Percentiles rank a stretch among this genome's conserved stretches.
These are phyloP conservation scores for Aporophyla nigra DNA, from an alignment of 2,888 invertebrate species.

Conservation along the genomic window DNA sequence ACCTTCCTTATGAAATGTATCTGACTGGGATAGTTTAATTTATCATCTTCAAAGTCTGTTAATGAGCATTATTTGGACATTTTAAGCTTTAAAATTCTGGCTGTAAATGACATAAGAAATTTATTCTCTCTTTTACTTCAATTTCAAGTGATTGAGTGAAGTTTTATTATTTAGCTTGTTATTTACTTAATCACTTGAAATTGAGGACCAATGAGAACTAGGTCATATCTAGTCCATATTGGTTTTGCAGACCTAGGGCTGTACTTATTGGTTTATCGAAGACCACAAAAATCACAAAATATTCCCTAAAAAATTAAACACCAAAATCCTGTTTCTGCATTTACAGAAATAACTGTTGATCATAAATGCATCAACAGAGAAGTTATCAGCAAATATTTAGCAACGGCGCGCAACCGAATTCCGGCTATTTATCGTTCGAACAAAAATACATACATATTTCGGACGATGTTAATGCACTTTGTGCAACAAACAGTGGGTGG, in stretches of 20 bases:
- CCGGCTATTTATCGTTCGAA: constrained; percentile 80
- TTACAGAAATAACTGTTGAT: constrained; percentile 62
- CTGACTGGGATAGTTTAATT: background rate
- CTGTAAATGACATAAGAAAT: background rate
- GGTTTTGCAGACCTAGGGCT: background rate
- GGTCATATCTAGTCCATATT: background rate
- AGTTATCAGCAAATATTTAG: constrained; percentile 76
- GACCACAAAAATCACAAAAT: background rate
- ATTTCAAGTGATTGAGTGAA: too few relatives aligned
- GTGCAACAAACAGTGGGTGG: constrained; percentile 58
- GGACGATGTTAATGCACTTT: constrained; percentile 85
- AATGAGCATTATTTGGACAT: background rate
- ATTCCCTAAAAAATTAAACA: constrained; percentile 1
- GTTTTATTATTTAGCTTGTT: too few relatives aligned
- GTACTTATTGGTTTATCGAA: background rate
- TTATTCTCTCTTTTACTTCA: background rate
- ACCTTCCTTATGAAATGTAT: background rate
- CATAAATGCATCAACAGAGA: constrained; percentile 72
- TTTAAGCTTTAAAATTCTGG: background rate
- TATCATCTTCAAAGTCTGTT: background rate
- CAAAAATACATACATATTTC: constrained; percentile 84
- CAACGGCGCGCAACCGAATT: constrained; percentile 76
- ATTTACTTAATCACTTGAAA: too few relatives aligned
- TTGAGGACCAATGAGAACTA: too few relatives aligned
- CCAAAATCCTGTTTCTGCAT: constrained; percentile 21